Evolutionary conservation across 2,113 vertebrate species (phyloP).

Genomic region (Leptocoma aspasia): DNA sequence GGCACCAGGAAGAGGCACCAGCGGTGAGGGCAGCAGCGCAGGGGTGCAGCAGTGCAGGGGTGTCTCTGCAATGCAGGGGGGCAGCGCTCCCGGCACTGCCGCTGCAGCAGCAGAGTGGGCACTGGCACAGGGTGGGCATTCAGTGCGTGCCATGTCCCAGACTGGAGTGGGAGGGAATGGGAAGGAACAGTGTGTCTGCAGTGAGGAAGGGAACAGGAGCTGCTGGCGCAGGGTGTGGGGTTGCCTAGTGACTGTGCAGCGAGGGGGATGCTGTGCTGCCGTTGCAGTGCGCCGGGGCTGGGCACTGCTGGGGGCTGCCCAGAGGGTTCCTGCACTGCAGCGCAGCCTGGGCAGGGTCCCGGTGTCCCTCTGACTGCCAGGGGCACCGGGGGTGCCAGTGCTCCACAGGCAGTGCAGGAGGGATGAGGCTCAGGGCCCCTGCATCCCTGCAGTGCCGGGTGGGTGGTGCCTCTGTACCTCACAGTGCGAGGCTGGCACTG

Average conservation of each 20-base stretch:
- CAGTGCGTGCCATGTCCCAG: neutral
- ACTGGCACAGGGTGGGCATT: neutral
- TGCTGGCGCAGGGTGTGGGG: slow-evolving; percentile 25
- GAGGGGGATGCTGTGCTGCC: slow-evolving; percentile 19
- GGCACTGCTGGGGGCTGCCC: neutral
- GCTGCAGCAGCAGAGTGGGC: neutral
- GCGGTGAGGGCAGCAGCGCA: neutral
- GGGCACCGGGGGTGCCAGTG: neutral
- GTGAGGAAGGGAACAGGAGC: neutral
- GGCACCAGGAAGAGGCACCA: neutral
- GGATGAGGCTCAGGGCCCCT: neutral
- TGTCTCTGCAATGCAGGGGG: slow-evolving; percentile 40
- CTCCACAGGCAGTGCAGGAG: neutral
- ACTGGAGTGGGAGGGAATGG: neutral
- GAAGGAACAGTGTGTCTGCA: slow-evolving; percentile 19
- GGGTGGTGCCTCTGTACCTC: neutral
- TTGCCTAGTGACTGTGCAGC: slow-evolving; percentile 54
- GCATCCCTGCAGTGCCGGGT: neutral
- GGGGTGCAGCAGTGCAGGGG: neutral
- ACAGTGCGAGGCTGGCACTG: neutral
- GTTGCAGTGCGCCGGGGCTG: neutral
- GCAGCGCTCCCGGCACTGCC: neutral
- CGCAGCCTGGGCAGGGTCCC: neutral
- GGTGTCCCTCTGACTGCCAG: accelerated
- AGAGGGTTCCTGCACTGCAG: neutral